phyloP scores from a whole-genome alignment of 2,113 vertebrate genomes.

The Aythya baeri region DNA sequence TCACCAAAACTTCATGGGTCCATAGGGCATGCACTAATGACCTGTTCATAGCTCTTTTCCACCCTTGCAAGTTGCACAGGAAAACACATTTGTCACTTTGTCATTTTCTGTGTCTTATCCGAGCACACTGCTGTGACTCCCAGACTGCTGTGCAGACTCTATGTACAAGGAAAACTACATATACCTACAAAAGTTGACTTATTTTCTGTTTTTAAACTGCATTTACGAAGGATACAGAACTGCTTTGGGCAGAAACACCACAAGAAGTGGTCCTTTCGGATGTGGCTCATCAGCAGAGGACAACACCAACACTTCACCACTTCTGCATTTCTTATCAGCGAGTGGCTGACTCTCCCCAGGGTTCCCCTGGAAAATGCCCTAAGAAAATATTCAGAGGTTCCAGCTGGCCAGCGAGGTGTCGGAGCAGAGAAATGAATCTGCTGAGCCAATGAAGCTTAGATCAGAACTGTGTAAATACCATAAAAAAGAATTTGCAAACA shows the following conservation, averaged over 20 bases:
- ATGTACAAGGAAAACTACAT: not conserved
- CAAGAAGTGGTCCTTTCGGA: not conserved
- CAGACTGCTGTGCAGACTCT: not conserved
- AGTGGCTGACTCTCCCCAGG: not conserved
- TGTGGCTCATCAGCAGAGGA: not conserved
- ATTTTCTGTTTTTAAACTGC: not conserved
- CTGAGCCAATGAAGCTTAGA: constrained; percentile 43
- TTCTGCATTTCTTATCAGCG: not conserved
- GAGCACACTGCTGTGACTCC: not conserved
- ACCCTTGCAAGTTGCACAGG: not conserved
- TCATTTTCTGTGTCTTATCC: not conserved
- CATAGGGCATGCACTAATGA: too few relatives aligned
- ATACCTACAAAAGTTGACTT: not conserved
- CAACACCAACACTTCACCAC: not conserved
- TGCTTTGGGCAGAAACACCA: not conserved
- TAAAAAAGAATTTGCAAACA: constrained; percentile 41
- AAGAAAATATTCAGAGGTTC: not conserved
- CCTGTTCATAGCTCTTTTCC: not conserved
- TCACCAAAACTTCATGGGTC: not conserved
- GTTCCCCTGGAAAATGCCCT: not conserved
- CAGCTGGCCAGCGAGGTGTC: not conserved
- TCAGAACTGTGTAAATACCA: constrained; percentile 1
- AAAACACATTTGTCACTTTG: not conserved
- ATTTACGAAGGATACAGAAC: not conserved
- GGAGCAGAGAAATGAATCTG: constrained; percentile 34